Evolutionary conservation across 2,888 invertebrate species (phyloP).

Genomic region (Zaprionus lineosus): DNA sequence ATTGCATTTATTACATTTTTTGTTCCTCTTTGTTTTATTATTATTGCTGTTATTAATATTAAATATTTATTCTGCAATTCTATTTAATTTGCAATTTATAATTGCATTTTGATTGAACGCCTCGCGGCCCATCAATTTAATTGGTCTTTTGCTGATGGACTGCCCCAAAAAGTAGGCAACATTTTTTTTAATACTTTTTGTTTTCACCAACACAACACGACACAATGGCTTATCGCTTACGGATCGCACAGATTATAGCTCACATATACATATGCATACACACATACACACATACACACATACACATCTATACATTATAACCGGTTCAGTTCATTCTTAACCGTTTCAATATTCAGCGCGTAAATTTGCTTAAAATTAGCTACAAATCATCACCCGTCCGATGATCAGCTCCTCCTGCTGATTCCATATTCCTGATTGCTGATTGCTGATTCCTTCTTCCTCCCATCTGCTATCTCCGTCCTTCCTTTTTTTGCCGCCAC

Average conservation of each 20-base stretch:
- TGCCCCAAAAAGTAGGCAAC: conserved; percentile 25
- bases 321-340: too few relatives aligned
- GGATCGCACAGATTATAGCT: too few relatives aligned
- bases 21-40: conserved; percentile 26
- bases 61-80: conserved; percentile 75
- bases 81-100: conserved; percentile 74
- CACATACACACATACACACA: too few relatives aligned
- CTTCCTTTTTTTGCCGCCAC: background rate
- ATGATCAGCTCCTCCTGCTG: too few relatives aligned
- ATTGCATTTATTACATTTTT: conserved; percentile 30
- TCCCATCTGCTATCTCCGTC: background rate
- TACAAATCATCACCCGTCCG: too few relatives aligned
- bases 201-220: too few relatives aligned
- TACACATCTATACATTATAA: too few relatives aligned
- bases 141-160: conserved; percentile 35
- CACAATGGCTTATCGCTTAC: too few relatives aligned
- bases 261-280: background rate
- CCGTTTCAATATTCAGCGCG: too few relatives aligned
- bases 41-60: conserved; percentile 60
- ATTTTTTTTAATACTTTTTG: background rate
- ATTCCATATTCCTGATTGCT: too few relatives aligned
- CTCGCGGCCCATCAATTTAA: conserved; percentile 34
- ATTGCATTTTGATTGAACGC: conserved; percentile 68
- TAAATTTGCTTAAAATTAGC: too few relatives aligned
- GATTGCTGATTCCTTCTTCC: background rate